Base-by-base conservation (phyloP, 1,140 invertebrate species). In the Pemphigus obesinymphae region DNA sequence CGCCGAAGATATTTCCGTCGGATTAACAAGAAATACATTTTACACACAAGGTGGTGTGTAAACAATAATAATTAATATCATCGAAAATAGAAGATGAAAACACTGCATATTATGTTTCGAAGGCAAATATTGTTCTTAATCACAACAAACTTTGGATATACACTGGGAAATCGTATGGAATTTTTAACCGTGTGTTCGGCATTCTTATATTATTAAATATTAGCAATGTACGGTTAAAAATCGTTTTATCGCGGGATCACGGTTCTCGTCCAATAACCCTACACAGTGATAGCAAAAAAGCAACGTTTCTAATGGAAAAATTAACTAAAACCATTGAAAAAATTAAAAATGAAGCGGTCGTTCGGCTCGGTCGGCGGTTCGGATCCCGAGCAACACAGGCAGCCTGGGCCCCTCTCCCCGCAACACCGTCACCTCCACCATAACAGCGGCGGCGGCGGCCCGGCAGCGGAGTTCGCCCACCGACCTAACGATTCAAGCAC, bases 361-460 rank as follows among this genome's bases (percentile, higher is more conserved):
- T 34, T 63, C 40, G 66, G 82, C 82, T 82, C 82, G 68, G 82
- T 83, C 82, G 82, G 82, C 78, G 70, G 78, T 63, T 53, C 50
- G 37, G 37, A 61, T 73, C 78, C 50, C 83, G 83, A 83, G 83
- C 81, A 82, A 70, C 83, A 10, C 53, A 26, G 17, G 63, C 53
- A 80, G 76, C 83, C 82, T 81, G 70, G 50, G 29, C 50, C 45
- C 53, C 45, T 37, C 34, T 37, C 45, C 17, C 50, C 34, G 61
- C 43, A 58, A n/a, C 68, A 45, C 82, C 82, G 40, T 75, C 82
- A 83, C 80, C 81, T 50, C 34, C 78, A 73, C 72, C 31, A 83
- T 68, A 78, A 66, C 78, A n/a, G 37, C 82, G 53, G 50, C 53
- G 80, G 83, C 82, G 83, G 61, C 83, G 58, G 75, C 58, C 58